Percentiles rank a stretch among this genome's conserved stretches.
Evolutionary conservation across 2,797 vertebrate species (phyloP).

Genomic region (Urophycis tenuis): DNA sequence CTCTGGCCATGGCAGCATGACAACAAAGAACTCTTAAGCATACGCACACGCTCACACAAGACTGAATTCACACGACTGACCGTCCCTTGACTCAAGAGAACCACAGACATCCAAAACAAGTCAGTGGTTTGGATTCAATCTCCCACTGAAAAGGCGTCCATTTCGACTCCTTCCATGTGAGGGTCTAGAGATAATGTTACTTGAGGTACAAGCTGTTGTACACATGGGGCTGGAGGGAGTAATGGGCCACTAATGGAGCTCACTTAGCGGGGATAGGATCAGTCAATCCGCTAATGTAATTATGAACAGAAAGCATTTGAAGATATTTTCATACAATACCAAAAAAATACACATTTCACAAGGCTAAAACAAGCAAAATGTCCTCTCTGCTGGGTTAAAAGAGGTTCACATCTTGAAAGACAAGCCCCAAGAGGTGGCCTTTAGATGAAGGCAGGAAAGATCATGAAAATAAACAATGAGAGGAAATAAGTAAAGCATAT

Average conservation of each 20-base stretch:
- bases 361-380: conserved; percentile 19
- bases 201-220: background rate
- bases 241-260: conserved; percentile 12
- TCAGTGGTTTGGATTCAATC: no score
- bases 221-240: conserved; percentile 4
- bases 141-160: no score
- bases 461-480: conserved; percentile 1
- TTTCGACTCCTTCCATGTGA: no score
- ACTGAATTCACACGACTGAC: conserved; percentile 20
- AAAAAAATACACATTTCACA: background rate
- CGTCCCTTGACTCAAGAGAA: background rate
- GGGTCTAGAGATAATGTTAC: no score
- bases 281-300: background rate
- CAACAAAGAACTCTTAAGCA: conserved; percentile 37
- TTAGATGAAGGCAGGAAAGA: background rate
- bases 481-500: background rate
- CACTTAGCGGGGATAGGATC: conserved; percentile 28
- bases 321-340: conserved; percentile 7
- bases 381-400: conserved; percentile 2
- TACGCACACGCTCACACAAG: conserved; percentile 18
- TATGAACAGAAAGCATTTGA: background rate
- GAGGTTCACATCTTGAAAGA: conserved; percentile 19
- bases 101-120: no score
- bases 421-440: conserved; percentile 26
- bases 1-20: conserved; percentile 29